Conservation (phyloP, 2,888 invertebrate genomes). For the Cacoxenus indagator region DNA sequence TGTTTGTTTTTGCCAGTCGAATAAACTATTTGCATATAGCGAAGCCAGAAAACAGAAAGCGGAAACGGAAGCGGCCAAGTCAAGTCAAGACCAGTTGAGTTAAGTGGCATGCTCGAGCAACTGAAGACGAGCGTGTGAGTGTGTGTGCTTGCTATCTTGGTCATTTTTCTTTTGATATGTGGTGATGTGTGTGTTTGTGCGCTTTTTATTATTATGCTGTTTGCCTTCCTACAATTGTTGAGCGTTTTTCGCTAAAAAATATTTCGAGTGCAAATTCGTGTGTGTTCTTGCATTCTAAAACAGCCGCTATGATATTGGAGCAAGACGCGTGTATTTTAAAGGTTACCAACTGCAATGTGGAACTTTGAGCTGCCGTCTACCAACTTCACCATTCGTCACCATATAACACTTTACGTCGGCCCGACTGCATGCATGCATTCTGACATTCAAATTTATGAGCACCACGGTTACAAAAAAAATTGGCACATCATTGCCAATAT, state of each 20-base stretch:
- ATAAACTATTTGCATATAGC: not conserved
- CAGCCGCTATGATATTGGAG: not conserved
- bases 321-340: not conserved
- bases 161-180: not conserved
- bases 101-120: not conserved
- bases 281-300: not conserved
- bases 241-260: no score
- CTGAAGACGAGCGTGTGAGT: not conserved
- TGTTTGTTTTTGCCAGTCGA: not conserved
- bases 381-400: not conserved
- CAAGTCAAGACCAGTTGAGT: not conserved
- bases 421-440: not conserved
- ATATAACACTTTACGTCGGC: not conserved
- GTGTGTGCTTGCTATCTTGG: not conserved
- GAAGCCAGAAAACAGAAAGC: not conserved
- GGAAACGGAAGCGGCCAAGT: not conserved
- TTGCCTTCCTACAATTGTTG: no score
- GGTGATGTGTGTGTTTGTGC: not conserved
- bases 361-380: no score
- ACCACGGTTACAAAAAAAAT: not conserved
- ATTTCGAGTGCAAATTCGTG: no score
- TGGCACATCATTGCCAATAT: slow-evolving; percentile 35
- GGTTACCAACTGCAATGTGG: no score
- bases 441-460: slow-evolving; percentile 6
- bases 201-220: no score